Conservation (phyloP, 2,888 invertebrate genomes). For the Chloroclystis v-ata region DNA sequence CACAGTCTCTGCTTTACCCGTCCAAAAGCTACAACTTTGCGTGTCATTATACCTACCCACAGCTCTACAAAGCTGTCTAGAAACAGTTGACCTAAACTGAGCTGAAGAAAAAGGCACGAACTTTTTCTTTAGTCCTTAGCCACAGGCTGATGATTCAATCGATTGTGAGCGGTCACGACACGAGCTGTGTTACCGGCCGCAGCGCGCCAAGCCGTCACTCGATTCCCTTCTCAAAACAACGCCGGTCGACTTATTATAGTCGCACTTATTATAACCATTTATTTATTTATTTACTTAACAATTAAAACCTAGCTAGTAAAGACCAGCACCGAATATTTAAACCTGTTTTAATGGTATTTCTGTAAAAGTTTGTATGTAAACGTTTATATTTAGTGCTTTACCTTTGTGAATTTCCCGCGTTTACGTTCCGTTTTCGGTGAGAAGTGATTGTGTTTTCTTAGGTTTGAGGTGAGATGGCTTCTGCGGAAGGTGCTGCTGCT, state of each 20-base stretch:
- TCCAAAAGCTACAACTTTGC: too few relatives aligned
- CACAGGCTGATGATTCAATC: slow-evolving; percentile 26
- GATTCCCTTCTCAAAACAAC: slow-evolving; percentile 72
- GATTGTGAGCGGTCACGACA: slow-evolving; percentile 28
- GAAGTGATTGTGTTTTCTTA: slow-evolving; percentile 12
- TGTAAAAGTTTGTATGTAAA: too few relatives aligned
- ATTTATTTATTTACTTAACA: slow-evolving; percentile 7
- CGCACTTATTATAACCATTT: slow-evolving; percentile 32
- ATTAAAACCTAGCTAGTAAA: too few relatives aligned
- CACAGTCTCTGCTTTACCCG: too few relatives aligned
- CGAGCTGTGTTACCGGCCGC: slow-evolving; percentile 66
- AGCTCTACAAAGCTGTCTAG: not conserved
- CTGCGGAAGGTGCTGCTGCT: slow-evolving; percentile 55
- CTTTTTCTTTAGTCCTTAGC: slow-evolving; percentile 11
- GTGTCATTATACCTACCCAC: too few relatives aligned
- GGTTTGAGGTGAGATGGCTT: slow-evolving; percentile 42
- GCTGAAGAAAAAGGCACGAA: not conserved
- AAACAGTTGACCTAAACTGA: not conserved
- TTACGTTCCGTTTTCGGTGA: not conserved
- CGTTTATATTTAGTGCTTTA: too few relatives aligned
- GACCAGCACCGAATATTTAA: too few relatives aligned
- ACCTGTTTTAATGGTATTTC: too few relatives aligned
- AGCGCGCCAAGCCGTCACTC: slow-evolving; percentile 60
- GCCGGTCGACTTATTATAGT: slow-evolving; percentile 69
- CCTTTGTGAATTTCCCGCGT: slow-evolving; percentile 19